Base-by-base conservation (phyloP, 2,797 vertebrate genomes). In the Falco rusticolus region DNA sequence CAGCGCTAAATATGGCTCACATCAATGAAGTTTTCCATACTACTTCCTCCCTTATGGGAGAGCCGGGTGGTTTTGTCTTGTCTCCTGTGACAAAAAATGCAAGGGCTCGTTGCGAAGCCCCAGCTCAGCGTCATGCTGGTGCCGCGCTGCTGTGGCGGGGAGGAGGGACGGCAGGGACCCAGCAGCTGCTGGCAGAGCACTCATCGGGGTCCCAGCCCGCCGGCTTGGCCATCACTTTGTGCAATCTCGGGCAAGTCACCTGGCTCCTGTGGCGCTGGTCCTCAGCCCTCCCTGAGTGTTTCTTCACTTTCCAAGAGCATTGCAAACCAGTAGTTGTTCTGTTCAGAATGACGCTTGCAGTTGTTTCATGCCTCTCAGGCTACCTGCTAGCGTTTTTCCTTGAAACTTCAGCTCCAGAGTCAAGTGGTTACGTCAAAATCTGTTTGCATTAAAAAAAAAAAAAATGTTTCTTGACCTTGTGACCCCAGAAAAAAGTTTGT, bases 121-220 rank as follows among this genome's bases (percentile, higher is more conserved):
- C 34, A 7, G 71, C 48, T 25, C 19, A 0, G 33, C 0, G 0
- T 14, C 26, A 17, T 10, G 4, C 48, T 0, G 1, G 39, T 2
- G 6, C 13, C 5, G 22, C 2, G 24, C 22, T 22, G 43, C 28
- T 7, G 15, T 19, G 1, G n/a, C 8, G 2, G n/a, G 33, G 48
- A 41, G 33, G 10, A 47, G 47, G n/a, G 43, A 25, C 0, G 1
- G 31, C 0, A 4, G 60, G 59, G 59, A 51, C 6, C 5, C 3
- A 47, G 78, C 3, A 2, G 33, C 28, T 10, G 2, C 11, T 1
- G 7, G 39, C 24, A 18, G 43, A 24, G 66, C 17, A 8, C 28
- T 22, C 13, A 0, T 6, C 0, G 3, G 34, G 56, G 11, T 78
- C 78, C n/a, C 47, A 26, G 61, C 47, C 37, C 5, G 0, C 26